These are phyloP conservation scores for Cyprinodon diabolis DNA, from an alignment of 2,797 vertebrate genomes.

Conservation along the genomic window DNA sequence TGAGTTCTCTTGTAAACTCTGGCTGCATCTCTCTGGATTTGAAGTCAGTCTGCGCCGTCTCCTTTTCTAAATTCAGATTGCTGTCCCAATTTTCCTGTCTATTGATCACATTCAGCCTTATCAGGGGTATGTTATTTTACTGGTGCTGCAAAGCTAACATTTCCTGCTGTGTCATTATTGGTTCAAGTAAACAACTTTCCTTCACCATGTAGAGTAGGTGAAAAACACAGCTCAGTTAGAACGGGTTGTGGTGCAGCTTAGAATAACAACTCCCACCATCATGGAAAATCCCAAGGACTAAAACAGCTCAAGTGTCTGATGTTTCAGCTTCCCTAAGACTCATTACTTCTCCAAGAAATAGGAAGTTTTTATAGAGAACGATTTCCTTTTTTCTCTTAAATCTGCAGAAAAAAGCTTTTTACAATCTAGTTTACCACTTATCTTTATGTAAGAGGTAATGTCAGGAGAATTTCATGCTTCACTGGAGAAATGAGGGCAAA, in stretches of 20 bases:
- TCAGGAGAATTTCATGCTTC: not conserved
- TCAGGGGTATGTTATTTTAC: slow-evolving; percentile 1
- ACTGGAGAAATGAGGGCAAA: not conserved
- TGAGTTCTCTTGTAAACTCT: not conserved
- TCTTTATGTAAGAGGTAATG: not conserved
- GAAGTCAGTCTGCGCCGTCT: not conserved
- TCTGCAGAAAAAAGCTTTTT: not conserved
- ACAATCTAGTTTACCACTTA: not conserved
- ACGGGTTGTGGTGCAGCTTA: not conserved
- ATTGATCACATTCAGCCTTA: slow-evolving; percentile 8
- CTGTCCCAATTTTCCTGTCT: not conserved
- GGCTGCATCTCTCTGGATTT: not conserved
- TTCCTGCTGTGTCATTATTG: slow-evolving; percentile 15
- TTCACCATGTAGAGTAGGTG: not conserved
- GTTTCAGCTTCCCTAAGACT: not conserved
- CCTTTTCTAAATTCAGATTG: not conserved
- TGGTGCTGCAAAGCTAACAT: slow-evolving; percentile 1
- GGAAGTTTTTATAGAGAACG: not conserved
- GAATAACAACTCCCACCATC: not conserved
- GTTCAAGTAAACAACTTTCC: slow-evolving; percentile 4
- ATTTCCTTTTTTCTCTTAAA: not conserved
- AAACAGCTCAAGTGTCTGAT: not conserved
- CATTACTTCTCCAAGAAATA: not conserved
- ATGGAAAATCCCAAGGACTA: not conserved
- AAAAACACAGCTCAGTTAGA: not conserved